Conservation (phyloP, 2,113 vertebrate species). For the human region GRCh38 chr16:47158501-47159000, state of each 20-base stretch:
- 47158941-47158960: constrained; percentile 97
- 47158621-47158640: not conserved
- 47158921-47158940: constrained; percentile 96
- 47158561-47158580: constrained; percentile 2
- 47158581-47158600: not conserved
- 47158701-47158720: not conserved
- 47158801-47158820: not conserved
- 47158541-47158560: not conserved
- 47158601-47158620: not conserved
- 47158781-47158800: not conserved
- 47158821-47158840: not conserved
- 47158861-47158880: constrained; percentile 94
- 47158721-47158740: not conserved
- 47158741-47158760: not conserved
- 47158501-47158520: not conserved
- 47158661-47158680: not conserved
- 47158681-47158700: not conserved
- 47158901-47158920: constrained; percentile 97
- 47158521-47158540: not conserved
- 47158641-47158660: not conserved
- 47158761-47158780: not conserved
- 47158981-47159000: constrained; percentile 93
- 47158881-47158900: constrained; percentile 98
- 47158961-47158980: constrained; percentile 98
- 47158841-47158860: constrained; percentile 17